Base-by-base conservation (phyloP, 2,797 vertebrate genomes). In the Enteromius argenteus region DNA sequence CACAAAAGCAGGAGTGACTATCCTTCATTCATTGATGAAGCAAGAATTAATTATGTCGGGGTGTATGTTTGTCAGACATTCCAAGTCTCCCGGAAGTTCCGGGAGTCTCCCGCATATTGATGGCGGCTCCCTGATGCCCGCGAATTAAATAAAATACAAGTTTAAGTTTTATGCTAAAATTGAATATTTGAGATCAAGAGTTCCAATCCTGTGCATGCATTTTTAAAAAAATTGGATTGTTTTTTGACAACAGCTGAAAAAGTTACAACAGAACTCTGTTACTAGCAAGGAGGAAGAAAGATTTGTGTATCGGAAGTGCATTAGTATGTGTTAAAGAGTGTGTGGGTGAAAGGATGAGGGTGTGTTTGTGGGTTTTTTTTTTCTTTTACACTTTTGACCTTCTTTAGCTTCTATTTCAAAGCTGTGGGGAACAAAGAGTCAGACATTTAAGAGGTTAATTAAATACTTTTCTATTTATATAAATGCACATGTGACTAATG, bases 401-500 rank as follows among this genome's bases (percentile, higher is more conserved):
- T 32, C 21, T 66, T 78, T n/a, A 11, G 53, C 69, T 49, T 69
- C 32, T 60, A 19, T 27, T 72, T 23, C 4, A 62, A 42, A 67
- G 39, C 72, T 42, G 30, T 32, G 60, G 21, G 56, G 15, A 75
- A 30, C 80, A 51, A 17, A 21, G 32, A 75, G 80, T 73, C 56
- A 80, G 30, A 75, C n/a, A 42, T 42, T 39, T 32, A 19, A 64
- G 44, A 66, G 13, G 23, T 27, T 66, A 39, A 53, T 39, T 3
- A 39, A 67, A 53, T 19, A 39, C 30, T 74, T 51, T 64, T 14
- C 5, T 53, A 32, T 67, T 76, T 75, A 37, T 67, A 76, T 75
- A 83, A 83, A 83, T 83, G 56, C 62, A 13, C 17, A 53, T 49
- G n/a, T 56, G 72, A 75, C n/a, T 75, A 53, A 75, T 83, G 71